A percentile compares a stretch with the other conserved stretches of the same genome.
These are phyloP conservation scores for Isichthys henryi DNA, from an alignment of 2,113 vertebrate species.

Conservation along the genomic window DNA sequence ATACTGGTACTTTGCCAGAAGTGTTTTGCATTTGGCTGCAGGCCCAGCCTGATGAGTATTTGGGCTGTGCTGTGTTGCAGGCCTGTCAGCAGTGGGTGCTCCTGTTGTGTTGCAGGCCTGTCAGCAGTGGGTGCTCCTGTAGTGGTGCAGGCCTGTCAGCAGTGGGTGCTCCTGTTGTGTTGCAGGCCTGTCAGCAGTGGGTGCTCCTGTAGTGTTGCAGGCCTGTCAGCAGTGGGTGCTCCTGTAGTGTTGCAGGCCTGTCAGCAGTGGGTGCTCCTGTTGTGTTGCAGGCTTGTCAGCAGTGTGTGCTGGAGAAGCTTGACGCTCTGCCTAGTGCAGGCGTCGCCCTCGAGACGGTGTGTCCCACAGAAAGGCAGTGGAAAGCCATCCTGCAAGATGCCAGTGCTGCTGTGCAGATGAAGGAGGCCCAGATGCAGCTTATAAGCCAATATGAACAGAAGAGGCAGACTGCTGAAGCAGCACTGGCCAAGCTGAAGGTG, in stretches of 20 bases:
- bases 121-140: conserved; percentile 27
- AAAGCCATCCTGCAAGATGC: conserved; percentile 64
- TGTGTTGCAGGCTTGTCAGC: conserved; percentile 38
- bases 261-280: too few relatives aligned
- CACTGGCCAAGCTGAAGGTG: conserved; percentile 54
- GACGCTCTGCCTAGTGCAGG: conserved; percentile 24
- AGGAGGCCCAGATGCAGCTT: conserved; percentile 63
- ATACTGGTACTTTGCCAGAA: too few relatives aligned
- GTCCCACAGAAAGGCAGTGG: conserved; percentile 38
- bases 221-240: conserved; percentile 24
- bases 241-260: too few relatives aligned
- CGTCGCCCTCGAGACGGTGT: conserved; percentile 16
- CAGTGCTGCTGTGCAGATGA: conserved; percentile 60
- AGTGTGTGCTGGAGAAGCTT: conserved; percentile 43
- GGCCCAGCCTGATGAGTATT: not conserved
- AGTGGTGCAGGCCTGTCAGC: conserved; percentile 36
- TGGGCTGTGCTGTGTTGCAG: conserved; percentile 30
- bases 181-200: conserved; percentile 38
- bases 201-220: conserved; percentile 39
- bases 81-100: conserved; percentile 34
- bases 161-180: conserved; percentile 23
- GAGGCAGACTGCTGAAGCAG: conserved; percentile 47
- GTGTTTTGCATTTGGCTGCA: not conserved
- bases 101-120: conserved; percentile 35
- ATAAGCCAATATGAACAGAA: conserved; percentile 65